Evolutionary conservation across 2,113 vertebrate genomes (phyloP).

Genomic region (Emydocephalus ijimae): DNA sequence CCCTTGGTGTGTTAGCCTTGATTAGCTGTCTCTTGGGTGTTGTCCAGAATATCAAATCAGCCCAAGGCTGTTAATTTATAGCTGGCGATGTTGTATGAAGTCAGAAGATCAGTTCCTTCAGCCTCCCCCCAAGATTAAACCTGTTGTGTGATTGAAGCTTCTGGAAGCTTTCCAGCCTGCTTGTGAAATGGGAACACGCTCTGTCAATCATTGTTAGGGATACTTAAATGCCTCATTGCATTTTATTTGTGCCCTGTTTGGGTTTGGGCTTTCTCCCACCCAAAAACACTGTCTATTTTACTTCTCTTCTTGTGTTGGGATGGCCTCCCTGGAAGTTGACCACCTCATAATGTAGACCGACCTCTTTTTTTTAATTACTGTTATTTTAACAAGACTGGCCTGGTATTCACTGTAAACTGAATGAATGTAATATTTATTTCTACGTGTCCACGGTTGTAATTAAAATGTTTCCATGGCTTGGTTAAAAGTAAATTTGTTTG

Average conservation of each 20-base stretch:
- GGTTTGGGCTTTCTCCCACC: background rate
- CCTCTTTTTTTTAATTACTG: background rate
- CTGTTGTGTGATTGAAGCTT: background rate
- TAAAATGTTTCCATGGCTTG: conserved; percentile 79
- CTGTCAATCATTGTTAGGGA: conserved; percentile 8
- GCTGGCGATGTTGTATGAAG: background rate
- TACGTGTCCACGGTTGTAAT: conserved; percentile 72
- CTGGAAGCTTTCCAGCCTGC: background rate
- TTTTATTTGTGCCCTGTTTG: background rate
- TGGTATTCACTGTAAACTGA: conserved; percentile 73
- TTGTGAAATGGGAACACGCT: conserved; percentile 22
- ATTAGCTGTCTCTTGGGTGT: background rate
- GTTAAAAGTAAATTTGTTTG: conserved; percentile 40
- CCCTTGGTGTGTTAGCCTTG: background rate
- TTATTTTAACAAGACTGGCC: conserved; percentile 63
- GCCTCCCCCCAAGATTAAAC: background rate
- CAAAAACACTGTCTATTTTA: background rate
- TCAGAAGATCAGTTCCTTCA: background rate
- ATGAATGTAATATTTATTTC: conserved; percentile 78
- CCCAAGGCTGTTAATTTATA: background rate
- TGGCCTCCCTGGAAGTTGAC: conserved; percentile 41
- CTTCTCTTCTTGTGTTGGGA: conserved; percentile 1
- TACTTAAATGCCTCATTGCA: background rate
- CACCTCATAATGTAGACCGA: conserved; percentile 56
- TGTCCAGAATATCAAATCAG: background rate